Percentiles rank a stretch among this genome's conserved stretches.
Evolutionary conservation across 2,797 vertebrate species (phyloP).

Genomic region (Notoglanidium macrostoma): DNA sequence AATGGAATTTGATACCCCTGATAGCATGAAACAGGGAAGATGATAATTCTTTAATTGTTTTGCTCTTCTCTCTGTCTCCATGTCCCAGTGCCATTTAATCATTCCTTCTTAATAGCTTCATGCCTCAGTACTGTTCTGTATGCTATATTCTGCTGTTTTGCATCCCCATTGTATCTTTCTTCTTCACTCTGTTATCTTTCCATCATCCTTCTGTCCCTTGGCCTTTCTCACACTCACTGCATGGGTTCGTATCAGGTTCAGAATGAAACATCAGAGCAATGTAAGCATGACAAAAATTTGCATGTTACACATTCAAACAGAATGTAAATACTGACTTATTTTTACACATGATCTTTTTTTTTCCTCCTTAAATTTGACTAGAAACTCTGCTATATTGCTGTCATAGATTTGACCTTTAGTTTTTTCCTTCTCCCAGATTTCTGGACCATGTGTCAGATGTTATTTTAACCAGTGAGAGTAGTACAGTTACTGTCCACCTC

Average conservation of each 20-base stretch:
- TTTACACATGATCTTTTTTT: slow-evolving; percentile 28
- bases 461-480: slow-evolving; percentile 57
- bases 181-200: slow-evolving; percentile 13
- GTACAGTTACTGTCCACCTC: slow-evolving; percentile 55
- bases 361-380: slow-evolving; percentile 28
- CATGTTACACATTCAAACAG: slow-evolving; percentile 38
- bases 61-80: neutral
- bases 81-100: slow-evolving; percentile 12
- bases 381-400: slow-evolving; percentile 63
- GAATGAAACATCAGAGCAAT: slow-evolving; percentile 25
- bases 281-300: slow-evolving; percentile 32
- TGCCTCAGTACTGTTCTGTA: neutral
- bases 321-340: slow-evolving; percentile 36
- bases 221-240: slow-evolving; percentile 7
- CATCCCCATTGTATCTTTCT: neutral
- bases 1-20: neutral
- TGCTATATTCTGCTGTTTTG: slow-evolving; percentile 17
- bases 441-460: slow-evolving; percentile 54
- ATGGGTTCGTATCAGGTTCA: neutral
- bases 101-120: neutral
- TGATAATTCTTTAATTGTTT: neutral
- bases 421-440: slow-evolving; percentile 34
- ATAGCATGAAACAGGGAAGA: slow-evolving; percentile 13
- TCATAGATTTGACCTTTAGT: slow-evolving; percentile 50
- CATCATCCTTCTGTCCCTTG: neutral